A percentile compares a stretch with the other conserved stretches of the same genome.
These are phyloP conservation scores for Ornithoptera alexandrae DNA, from an alignment of 2,888 invertebrate genomes.

Conservation along the genomic window DNA sequence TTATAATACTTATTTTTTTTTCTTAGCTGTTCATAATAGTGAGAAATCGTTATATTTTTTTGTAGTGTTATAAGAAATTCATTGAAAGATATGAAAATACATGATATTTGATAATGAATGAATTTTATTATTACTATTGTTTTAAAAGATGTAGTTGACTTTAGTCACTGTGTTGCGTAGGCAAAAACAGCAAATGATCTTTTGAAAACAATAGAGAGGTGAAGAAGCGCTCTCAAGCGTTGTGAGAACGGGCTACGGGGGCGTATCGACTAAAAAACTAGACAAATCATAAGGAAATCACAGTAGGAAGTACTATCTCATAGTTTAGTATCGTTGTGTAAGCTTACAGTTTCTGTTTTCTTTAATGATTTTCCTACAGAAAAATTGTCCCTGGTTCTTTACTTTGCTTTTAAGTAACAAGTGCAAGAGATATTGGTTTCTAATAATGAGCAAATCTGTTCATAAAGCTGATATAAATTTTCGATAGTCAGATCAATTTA, in stretches of 20 bases:
- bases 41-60: too few species aligned
- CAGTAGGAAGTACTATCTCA: neutral
- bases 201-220: constrained; percentile 27
- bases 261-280: constrained; percentile 33
- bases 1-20: too few species aligned
- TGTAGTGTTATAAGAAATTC: too few species aligned
- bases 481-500: neutral
- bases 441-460: too few species aligned
- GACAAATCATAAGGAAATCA: constrained; percentile 35
- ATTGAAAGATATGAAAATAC: too few species aligned
- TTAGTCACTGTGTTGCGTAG: neutral
- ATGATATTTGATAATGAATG: neutral
- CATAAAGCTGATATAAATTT: too few species aligned
- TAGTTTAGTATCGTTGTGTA: neutral
- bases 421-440: too few species aligned
- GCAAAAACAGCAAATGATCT: constrained; percentile 6
- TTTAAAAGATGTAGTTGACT: neutral
- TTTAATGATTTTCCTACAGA: neutral
- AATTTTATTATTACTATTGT: neutral
- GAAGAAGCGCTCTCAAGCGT: constrained; percentile 35
- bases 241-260: constrained; percentile 44
- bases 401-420: too few species aligned
- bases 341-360: neutral
- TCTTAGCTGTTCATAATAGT: too few species aligned
- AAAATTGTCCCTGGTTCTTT: too few species aligned